Evolutionary conservation across 1,140 invertebrate genomes (phyloP), one percentile per base, ranked within the genome.

Genomic region (Aplysia californica): DNA sequence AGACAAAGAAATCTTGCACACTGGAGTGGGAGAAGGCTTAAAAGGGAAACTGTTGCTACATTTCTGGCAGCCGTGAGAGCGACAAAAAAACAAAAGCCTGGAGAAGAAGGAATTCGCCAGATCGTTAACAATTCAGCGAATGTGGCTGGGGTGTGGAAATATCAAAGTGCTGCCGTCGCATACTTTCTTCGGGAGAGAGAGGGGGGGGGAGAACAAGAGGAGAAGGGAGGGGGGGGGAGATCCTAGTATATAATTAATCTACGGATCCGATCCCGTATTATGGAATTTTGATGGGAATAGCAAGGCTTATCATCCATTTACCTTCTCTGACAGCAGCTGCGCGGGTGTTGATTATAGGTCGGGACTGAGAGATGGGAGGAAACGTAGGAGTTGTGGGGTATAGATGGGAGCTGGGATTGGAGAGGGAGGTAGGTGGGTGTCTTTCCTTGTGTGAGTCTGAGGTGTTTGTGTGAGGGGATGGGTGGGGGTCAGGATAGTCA

Each of bases 221-320:
- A n/a, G n/a, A n/a, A n/a, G n/a, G 50, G n/a, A 55, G 23, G n/a
- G 33, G 33, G 29, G 58, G 58, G 38, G 68, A 56, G 23, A 70
- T 56, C 38, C 39, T 31, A 26, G 23, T 26, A 56, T 55, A 70
- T 56, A 70, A 70, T 70, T 70, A 70, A 70, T 70, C 68, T 70
- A 55, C 68, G 55, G n/a, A 70, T 10, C 68, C 44, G 36, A 70
- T 70, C 50, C 68, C 3, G 26, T 35, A 41, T 56, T 70, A 33
- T 70, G 68, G 68, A 70, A 56, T 70, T 70, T 70, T 70, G 68
- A 70, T 70, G 68, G 50, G 50, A 70, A 56, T 33, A 70, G 4
- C 68, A 58, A 35, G n/a, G 23, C 44, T 6, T 39, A 56, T 70
- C 44, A 15, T 70, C 29, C 66, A 29, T 70, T 56, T 70, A 23